Evolutionary conservation across 2,888 invertebrate species (phyloP).

Genomic region (Drosophila putrida): DNA sequence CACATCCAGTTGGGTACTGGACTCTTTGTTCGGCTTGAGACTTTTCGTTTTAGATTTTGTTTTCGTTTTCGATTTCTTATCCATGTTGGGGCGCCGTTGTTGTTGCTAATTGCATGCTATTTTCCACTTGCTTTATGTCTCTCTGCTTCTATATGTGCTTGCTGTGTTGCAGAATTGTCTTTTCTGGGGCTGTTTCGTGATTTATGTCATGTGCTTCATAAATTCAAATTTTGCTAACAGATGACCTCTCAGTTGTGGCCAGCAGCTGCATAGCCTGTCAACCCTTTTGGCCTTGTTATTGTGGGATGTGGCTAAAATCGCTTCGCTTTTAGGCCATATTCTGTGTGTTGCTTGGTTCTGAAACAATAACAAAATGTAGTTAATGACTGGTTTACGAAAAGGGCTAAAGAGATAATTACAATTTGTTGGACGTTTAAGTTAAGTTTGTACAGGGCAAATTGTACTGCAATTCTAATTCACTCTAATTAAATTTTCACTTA

Average conservation of each 20-base stretch:
- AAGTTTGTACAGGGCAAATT: too few relatives aligned
- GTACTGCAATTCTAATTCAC: background rate
- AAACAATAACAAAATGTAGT: slow-evolving; percentile 21
- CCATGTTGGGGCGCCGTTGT: slow-evolving; percentile 58
- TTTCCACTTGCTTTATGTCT: slow-evolving; percentile 17
- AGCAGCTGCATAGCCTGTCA: slow-evolving; percentile 35
- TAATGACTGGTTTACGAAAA: slow-evolving; percentile 6
- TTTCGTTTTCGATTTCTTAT: slow-evolving; percentile 79
- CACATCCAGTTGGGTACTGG: slow-evolving; percentile 82
- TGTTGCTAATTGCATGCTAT: slow-evolving; percentile 49
- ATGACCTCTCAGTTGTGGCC: slow-evolving; percentile 32
- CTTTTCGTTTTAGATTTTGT: slow-evolving; percentile 77
- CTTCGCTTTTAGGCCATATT: slow-evolving; percentile 38
- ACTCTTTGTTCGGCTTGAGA: slow-evolving; percentile 81
- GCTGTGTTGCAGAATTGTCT: slow-evolving; percentile 18
- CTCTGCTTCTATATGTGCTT: slow-evolving; percentile 1
- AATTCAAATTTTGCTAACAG: slow-evolving; percentile 51
- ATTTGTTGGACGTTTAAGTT: slow-evolving; percentile 4
- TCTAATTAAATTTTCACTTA: slow-evolving; percentile 7
- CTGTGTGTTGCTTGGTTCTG: slow-evolving; percentile 10
- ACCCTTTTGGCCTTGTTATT: slow-evolving; percentile 32
- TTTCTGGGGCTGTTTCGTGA: slow-evolving; percentile 39
- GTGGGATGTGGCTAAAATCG: slow-evolving; percentile 9
- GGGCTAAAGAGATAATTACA: slow-evolving; percentile 15
- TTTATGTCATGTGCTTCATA: slow-evolving; percentile 58